phyloP scores from a whole-genome alignment of 2,797 vertebrate species.

The Cottoperca gobio region DNA sequence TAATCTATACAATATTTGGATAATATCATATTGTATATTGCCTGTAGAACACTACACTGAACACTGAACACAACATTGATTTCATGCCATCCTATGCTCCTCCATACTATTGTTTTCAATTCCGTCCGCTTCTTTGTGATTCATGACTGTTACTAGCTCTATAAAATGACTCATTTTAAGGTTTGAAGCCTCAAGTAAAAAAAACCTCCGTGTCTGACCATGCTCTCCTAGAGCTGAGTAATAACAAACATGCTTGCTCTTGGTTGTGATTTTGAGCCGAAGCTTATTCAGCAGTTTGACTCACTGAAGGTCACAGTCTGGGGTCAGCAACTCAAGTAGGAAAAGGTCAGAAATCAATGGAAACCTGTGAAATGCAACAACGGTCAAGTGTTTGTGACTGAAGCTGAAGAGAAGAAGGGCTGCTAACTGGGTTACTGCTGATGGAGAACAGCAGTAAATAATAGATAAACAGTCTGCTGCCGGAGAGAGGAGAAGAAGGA shows the following conservation, averaged over 20 bases:
- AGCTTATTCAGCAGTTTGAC: constrained; percentile 34
- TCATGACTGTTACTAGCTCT: neutral
- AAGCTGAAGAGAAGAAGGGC: constrained; percentile 6
- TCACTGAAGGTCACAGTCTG: constrained; percentile 12
- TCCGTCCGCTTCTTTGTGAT: neutral
- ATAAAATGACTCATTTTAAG: constrained; percentile 5
- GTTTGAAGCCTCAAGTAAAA: neutral
- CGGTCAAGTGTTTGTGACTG: neutral
- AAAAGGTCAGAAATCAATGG: neutral
- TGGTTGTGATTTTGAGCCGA: neutral
- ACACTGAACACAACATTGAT: too few relatives aligned
- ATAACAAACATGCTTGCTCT: constrained; percentile 1
- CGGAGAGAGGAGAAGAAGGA: neutral
- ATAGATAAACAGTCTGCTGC: constrained; percentile 65
- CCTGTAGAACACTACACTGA: neutral
- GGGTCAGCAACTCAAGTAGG: neutral
- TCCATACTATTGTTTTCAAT: neutral
- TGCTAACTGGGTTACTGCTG: constrained; percentile 56
- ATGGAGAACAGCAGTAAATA: constrained; percentile 53
- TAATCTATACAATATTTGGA: too few relatives aligned
- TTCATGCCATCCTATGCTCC: too few relatives aligned
- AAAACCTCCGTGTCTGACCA: neutral
- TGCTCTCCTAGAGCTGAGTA: constrained; percentile 3
- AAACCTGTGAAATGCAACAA: neutral
- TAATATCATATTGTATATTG: neutral